Evolutionary conservation across 92 coral and sea anemone genomes (phyloP).

Genomic region (Heliopora coerulea): DNA sequence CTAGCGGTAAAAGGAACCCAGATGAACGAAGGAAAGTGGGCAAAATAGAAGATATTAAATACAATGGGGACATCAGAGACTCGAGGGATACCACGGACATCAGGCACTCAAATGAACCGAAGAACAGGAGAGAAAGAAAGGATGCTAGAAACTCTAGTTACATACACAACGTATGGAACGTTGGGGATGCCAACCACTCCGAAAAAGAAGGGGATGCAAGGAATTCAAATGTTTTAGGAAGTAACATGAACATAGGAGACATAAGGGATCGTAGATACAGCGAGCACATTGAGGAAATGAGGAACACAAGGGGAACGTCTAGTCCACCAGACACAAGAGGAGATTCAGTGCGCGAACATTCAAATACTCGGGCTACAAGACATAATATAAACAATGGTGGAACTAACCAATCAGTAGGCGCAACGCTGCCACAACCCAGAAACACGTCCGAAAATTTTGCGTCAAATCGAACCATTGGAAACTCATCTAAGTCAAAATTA

Average conservation of each 20-base stretch:
- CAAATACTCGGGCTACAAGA: too few relatives aligned
- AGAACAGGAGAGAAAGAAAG: background rate
- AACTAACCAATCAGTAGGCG: background rate
- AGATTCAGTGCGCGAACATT: background rate
- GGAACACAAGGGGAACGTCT: slow-evolving; percentile 4
- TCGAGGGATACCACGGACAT: background rate
- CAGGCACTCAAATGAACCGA: background rate
- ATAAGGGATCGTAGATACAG: slow-evolving; percentile 1
- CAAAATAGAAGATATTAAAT: background rate
- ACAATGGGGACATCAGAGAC: background rate
- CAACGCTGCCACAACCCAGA: background rate
- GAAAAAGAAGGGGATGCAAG: too few relatives aligned
- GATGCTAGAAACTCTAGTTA: background rate
- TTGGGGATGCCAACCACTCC: too few relatives aligned
- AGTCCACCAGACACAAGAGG: background rate
- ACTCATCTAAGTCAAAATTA: background rate
- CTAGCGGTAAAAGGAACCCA: background rate
- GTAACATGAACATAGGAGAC: too few relatives aligned
- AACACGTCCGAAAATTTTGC: too few relatives aligned
- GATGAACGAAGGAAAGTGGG: background rate
- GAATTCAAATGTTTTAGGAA: too few relatives aligned
- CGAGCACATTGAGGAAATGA: background rate
- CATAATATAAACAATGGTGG: background rate
- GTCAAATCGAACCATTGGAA: background rate
- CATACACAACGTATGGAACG: background rate